A percentile compares a stretch with the other conserved stretches of the same genome.
Evolutionary conservation across 2,888 invertebrate genomes (phyloP).

Genomic region (Matsumyia berberina): DNA sequence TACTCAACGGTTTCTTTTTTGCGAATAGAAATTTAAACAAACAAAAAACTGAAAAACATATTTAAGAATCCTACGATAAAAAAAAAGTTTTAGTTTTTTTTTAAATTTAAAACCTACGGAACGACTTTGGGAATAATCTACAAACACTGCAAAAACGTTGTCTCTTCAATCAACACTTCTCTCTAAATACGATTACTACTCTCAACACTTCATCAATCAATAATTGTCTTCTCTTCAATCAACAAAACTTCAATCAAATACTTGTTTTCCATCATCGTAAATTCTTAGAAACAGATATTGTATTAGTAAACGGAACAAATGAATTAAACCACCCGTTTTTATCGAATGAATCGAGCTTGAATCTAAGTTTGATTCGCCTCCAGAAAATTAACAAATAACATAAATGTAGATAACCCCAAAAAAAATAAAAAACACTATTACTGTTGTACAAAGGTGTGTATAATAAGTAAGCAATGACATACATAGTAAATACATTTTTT

Average conservation of each 20-base stretch:
- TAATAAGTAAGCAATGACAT: constrained; percentile 8
- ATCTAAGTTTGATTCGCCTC: constrained; percentile 24
- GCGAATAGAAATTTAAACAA: constrained; percentile 40
- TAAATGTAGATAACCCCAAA: background rate
- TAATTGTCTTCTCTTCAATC: constrained; percentile 64
- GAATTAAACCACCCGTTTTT: constrained; percentile 57
- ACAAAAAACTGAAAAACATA: no score
- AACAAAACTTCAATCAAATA: constrained; percentile 30
- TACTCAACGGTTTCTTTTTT: constrained; percentile 66
- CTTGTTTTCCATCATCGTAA: background rate
- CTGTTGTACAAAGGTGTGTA: constrained; percentile 20
- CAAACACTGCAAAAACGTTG: background rate
- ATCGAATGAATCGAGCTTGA: constrained; percentile 48
- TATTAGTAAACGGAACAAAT: constrained; percentile 27
- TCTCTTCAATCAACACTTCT: constrained; percentile 62
- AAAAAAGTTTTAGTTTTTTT: no score
- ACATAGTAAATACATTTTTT: constrained; percentile 9
- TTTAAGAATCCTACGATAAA: background rate
- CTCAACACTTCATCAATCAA: constrained; percentile 70
- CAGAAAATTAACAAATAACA: constrained; percentile 7
- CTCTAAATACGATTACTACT: constrained; percentile 21
- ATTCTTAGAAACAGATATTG: background rate
- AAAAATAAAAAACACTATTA: constrained; percentile 22
- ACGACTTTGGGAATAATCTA: constrained; percentile 1
- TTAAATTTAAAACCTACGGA: no score